Evolutionary conservation across 2,113 vertebrate genomes (phyloP), one percentile per base, ranked within the genome.

Genomic region (Hippocampus comes): DNA sequence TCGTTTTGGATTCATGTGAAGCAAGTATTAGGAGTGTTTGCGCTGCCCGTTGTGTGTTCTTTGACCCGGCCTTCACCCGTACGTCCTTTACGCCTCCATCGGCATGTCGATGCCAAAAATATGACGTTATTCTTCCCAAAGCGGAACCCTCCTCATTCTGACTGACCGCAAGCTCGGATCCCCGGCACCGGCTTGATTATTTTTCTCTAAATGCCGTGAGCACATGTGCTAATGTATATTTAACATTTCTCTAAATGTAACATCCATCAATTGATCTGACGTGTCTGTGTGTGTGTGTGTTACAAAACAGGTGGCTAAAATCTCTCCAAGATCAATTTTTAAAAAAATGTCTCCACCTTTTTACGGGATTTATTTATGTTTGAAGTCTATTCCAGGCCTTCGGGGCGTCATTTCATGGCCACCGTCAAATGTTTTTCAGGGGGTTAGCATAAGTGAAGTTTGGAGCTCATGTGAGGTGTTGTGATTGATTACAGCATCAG

Each of bases 291-390:
- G n/a, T 55, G 57, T 66, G 21, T 48, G 25, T 30, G 41, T 49
- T 9, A 12, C 41, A 41, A 61, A 76, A 77, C 77, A 83, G 79
- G 79, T 84, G 74, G 68, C 30, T 67, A 18, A 57, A 77, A 82
- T 82, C 57, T 71, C 18, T 21, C 64, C n/a, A 46, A 70, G 38
- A 67, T 78, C 0, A 10, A 42, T 76, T 70, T 57, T 72, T 63
- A 21, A 64, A 67, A 41, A 21, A 64, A 67, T 51, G 9, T 41
- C 49, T 55, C 49, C 49, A 63, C 63, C 42, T 10, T 73, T 68
- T 68, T 17, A 68, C 12, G 57, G 89, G 95, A 94, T 96, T 94
- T 95, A 95, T 97, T 95, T 95, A 93, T 91, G 91, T 91, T 85
- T 91, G 93, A 95, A 11, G 18, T 84, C 91, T 94, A 96, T 98